Evolutionary conservation across 2,113 vertebrate species (phyloP).

Genomic region (Gallinago paraguaiae): DNA sequence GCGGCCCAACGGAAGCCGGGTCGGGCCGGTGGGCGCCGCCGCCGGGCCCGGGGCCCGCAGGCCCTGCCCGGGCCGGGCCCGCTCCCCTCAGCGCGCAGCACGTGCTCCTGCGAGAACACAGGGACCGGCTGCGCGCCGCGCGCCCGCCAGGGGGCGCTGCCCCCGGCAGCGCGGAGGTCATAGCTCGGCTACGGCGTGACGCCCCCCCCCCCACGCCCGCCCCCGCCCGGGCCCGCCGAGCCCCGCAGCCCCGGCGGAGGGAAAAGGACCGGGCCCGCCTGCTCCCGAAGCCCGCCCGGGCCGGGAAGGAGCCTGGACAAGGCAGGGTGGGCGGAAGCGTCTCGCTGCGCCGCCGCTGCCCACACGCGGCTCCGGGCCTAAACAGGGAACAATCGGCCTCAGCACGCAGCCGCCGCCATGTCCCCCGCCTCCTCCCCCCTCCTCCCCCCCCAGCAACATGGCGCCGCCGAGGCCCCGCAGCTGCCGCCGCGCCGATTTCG

Average conservation of each 20-base stretch:
- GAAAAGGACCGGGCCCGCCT: too few relatives aligned
- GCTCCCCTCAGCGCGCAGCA: slow-evolving; percentile 52
- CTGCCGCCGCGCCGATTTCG: slow-evolving; percentile 53
- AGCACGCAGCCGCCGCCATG: slow-evolving; percentile 80
- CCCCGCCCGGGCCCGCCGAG: neutral
- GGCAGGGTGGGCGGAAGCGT: neutral
- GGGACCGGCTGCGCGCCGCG: neutral
- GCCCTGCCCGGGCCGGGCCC: slow-evolving; percentile 31
- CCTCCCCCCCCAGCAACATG: slow-evolving; percentile 87
- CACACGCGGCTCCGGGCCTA: slow-evolving; percentile 82
- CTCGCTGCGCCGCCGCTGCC: slow-evolving; percentile 61
- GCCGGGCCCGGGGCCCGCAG: neutral
- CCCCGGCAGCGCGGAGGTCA: slow-evolving; percentile 52
- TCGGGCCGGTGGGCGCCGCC: neutral
- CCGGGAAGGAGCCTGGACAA: neutral
- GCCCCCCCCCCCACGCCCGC: neutral
- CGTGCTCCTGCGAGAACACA: slow-evolving; percentile 13
- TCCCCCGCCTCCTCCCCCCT: slow-evolving; percentile 64
- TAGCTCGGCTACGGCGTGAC: slow-evolving; percentile 41
- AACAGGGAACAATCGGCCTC: slow-evolving; percentile 78
- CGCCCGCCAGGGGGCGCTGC: slow-evolving; percentile 14
- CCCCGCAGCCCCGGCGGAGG: neutral
- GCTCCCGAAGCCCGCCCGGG: neutral
- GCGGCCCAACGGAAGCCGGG: too few relatives aligned
- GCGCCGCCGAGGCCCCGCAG: slow-evolving; percentile 80